Percentiles rank a stretch among this genome's conserved stretches.
Evolutionary conservation across 2,797 vertebrate species (phyloP).

Genomic region (Semaprochilodus insignis): DNA sequence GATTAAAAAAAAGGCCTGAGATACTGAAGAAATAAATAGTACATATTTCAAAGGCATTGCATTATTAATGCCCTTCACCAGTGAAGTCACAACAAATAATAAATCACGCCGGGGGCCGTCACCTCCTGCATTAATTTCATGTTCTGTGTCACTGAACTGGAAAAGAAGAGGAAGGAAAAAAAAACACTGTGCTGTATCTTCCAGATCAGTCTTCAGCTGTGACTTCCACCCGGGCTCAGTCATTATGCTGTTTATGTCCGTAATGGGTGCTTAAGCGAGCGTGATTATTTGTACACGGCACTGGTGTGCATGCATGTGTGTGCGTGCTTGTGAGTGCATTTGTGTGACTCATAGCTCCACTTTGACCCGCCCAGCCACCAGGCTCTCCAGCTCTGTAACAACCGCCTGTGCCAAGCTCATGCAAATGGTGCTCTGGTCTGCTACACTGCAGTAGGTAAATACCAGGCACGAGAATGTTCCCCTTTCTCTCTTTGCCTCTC

Average conservation of each 20-base stretch:
- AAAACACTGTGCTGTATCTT: constrained; percentile 31
- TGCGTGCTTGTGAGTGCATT: not conserved
- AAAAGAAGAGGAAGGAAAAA: constrained; percentile 37
- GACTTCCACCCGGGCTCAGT: constrained; percentile 55
- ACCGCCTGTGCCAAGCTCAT: constrained; percentile 3
- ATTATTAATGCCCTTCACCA: constrained; percentile 54
- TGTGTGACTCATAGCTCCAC: constrained; percentile 9
- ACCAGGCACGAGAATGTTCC: not conserved
- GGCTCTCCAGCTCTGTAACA: constrained; percentile 21
- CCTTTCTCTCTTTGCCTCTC: not conserved
- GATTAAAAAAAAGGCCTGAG: constrained; percentile 7
- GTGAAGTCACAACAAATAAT: constrained; percentile 63
- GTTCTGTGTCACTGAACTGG: constrained; percentile 60
- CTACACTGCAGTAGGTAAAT: constrained; percentile 8
- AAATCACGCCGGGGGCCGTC: constrained; percentile 56
- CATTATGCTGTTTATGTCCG: constrained; percentile 66
- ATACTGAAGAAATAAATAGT: constrained; percentile 27
- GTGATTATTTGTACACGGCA: constrained; percentile 61
- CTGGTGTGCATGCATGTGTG: constrained; percentile 1
- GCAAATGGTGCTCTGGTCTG: constrained; percentile 19
- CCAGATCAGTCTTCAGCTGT: constrained; percentile 52
- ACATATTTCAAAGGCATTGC: constrained; percentile 46
- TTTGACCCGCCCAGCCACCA: constrained; percentile 7
- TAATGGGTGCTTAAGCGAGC: constrained; percentile 63
- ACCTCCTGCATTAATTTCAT: constrained; percentile 64